phyloP scores from a whole-genome alignment of 2,797 vertebrate genomes.

The Thaleichthys pacificus region DNA sequence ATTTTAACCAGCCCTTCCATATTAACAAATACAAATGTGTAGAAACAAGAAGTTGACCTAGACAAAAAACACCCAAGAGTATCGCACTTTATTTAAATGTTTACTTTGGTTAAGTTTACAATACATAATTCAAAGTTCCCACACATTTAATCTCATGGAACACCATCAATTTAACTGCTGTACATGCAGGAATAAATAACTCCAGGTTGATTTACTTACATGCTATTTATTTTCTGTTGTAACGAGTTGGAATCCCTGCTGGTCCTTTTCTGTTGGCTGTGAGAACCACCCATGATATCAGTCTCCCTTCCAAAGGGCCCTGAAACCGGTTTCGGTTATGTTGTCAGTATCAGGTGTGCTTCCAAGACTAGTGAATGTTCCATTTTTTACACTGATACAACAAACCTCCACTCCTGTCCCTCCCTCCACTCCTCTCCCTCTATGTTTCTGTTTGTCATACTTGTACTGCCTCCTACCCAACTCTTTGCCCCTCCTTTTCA shows the following conservation, averaged over 20 bases:
- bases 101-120: too few species aligned
- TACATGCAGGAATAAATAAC: background rate
- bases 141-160: too few species aligned
- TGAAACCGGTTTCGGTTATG: background rate
- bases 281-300: constrained; percentile 49
- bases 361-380: too few species aligned
- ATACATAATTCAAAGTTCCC: too few species aligned
- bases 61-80: too few species aligned
- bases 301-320: background rate
- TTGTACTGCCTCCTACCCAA: background rate
- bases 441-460: background rate
- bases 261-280: constrained; percentile 50
- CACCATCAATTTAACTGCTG: too few species aligned
- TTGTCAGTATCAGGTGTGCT: too few species aligned
- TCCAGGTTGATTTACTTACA: constrained; percentile 40
- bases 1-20: too few species aligned
- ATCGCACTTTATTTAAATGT: too few species aligned
- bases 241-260: constrained; percentile 20
- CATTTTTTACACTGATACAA: too few species aligned
- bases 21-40: too few species aligned
- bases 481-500: constrained; percentile 1
- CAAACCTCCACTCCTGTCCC: constrained; percentile 2
- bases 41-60: too few species aligned
- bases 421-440: background rate
- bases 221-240: constrained; percentile 36